Conservation (phyloP, 2,888 invertebrate species). For the Thecophora atra region DNA sequence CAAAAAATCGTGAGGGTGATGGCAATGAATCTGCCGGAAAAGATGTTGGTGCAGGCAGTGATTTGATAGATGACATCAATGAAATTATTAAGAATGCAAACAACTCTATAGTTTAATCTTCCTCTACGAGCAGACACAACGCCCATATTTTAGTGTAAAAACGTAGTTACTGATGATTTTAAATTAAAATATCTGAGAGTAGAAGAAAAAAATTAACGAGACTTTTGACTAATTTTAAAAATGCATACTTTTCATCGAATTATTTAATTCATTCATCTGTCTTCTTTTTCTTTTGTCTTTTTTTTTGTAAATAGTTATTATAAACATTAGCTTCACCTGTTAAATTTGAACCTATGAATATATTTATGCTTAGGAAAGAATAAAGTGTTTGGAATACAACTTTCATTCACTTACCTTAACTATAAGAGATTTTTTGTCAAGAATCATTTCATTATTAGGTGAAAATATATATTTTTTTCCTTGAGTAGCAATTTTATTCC, state of each 20-base stretch:
- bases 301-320: not conserved
- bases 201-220: not conserved
- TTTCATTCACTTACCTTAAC: too few relatives aligned
- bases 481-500: too few relatives aligned
- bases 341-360: not conserved
- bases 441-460: too few relatives aligned
- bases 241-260: too few relatives aligned
- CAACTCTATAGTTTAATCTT: conserved; percentile 22
- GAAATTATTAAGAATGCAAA: conserved; percentile 30
- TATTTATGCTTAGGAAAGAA: not conserved
- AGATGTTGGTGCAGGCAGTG: not conserved
- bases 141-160: not conserved
- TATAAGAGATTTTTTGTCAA: too few relatives aligned
- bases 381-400: not conserved
- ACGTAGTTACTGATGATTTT: not conserved
- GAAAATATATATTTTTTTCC: too few relatives aligned
- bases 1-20: not conserved
- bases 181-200: not conserved
- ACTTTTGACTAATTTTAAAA: too few relatives aligned
- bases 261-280: not conserved
- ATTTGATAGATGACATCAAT: conserved; percentile 29
- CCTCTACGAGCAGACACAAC: not conserved
- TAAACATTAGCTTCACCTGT: too few relatives aligned
- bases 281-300: not conserved
- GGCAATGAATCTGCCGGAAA: not conserved